Conservation (phyloP, 37 sponge, comb jelly and placozoan genomes). For the Corticium candelabrum region DNA sequence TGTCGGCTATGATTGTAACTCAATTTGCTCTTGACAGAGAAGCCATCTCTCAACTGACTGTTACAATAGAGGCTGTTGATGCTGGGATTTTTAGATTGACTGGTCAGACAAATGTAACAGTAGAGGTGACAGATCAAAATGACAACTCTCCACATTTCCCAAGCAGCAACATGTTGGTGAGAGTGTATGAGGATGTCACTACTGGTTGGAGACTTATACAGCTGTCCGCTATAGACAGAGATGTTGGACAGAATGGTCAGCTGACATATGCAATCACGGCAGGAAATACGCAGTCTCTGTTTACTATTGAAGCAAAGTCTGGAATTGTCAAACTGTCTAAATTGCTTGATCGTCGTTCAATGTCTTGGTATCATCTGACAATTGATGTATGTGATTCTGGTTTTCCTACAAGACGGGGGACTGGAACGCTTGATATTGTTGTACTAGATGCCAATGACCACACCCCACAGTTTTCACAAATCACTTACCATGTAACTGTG, state of each 20-base stretch:
- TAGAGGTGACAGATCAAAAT: background rate
- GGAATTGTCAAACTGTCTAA: background rate
- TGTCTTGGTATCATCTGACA: background rate
- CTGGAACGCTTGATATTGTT: background rate
- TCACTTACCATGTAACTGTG: background rate
- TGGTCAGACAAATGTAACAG: background rate
- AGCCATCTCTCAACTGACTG: background rate
- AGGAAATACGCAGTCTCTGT: background rate
- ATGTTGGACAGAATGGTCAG: background rate
- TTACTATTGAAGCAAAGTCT: background rate
- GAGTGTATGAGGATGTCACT: background rate
- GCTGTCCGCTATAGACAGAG: background rate
- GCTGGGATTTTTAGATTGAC: background rate
- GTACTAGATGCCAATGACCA: background rate
- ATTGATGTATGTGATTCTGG: background rate
- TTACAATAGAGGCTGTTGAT: background rate
- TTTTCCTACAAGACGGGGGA: background rate
- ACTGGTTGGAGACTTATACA: background rate
- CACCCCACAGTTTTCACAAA: background rate
- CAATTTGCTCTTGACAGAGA: background rate
- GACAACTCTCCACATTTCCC: constrained; percentile 6
- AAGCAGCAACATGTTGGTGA: background rate
- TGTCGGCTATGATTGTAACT: background rate
- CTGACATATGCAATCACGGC: background rate
- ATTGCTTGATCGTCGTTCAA: background rate